phyloP scores from a whole-genome alignment of 2,113 vertebrate species.

The Chelonoidis abingdonii region DNA sequence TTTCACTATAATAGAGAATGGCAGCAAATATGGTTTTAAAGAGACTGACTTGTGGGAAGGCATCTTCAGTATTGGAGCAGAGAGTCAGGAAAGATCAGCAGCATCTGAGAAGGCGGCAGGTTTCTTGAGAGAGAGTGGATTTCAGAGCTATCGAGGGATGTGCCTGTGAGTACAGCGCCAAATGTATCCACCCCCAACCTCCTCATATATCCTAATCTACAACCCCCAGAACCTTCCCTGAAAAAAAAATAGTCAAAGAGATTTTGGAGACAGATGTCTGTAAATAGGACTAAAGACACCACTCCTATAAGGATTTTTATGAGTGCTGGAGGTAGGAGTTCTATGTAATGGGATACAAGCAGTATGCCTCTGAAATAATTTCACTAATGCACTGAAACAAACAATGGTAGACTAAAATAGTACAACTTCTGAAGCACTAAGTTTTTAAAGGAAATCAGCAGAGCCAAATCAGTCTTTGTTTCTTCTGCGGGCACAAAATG shows the following conservation, averaged over 20 bases:
- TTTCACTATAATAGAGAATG: background rate
- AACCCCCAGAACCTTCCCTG: background rate
- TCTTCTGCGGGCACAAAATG: background rate
- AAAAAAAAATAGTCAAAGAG: background rate
- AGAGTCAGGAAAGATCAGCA: background rate
- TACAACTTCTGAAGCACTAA: background rate
- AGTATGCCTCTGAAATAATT: background rate
- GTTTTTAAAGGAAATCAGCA: background rate
- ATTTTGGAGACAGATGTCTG: background rate
- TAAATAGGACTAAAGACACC: background rate
- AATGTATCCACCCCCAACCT: background rate
- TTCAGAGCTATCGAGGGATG: background rate
- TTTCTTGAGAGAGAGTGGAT: background rate
- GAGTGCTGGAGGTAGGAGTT: background rate
- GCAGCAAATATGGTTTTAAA: background rate
- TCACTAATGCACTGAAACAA: background rate
- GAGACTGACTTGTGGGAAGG: background rate
- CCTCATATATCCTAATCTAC: background rate
- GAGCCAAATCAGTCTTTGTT: background rate
- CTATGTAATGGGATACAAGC: background rate
- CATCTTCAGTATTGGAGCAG: background rate
- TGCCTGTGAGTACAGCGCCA: background rate
- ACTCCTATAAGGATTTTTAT: slow-evolving; percentile 19
- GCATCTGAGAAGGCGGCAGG: background rate
- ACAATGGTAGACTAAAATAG: background rate